Conservation (phyloP, 35 echinoderm and acorn worm species). For the Lytechinus variegatus region DNA sequence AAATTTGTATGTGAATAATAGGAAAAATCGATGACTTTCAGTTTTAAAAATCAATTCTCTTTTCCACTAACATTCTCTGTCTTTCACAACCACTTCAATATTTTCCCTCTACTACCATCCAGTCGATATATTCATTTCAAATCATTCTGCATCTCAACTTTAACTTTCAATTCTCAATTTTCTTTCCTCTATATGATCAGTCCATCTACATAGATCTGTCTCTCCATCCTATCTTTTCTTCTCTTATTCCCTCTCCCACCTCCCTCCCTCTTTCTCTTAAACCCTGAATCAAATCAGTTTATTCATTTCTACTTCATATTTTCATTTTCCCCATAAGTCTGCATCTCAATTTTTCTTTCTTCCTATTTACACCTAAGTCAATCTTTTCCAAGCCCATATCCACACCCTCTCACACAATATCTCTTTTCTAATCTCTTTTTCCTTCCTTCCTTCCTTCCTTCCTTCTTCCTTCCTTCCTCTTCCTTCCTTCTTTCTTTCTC, state of each 20-base stretch:
- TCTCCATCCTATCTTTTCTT: background rate
- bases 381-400: too few species aligned
- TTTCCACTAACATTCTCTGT: background rate
- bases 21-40: background rate
- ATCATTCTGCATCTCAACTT: too few species aligned
- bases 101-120: too few species aligned
- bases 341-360: background rate
- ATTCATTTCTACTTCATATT: background rate
- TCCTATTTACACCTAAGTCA: background rate
- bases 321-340: background rate
- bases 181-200: too few species aligned
- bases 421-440: background rate
- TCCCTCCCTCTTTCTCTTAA: background rate
- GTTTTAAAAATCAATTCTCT: background rate
- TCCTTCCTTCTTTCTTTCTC: background rate
- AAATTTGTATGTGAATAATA: background rate
- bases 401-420: too few species aligned
- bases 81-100: too few species aligned
- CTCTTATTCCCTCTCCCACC: background rate
- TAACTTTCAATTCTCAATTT: background rate
- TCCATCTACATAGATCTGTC: too few species aligned
- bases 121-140: too few species aligned
- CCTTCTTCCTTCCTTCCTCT: background rate
- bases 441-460: background rate
- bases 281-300: background rate